A percentile compares a stretch with the other conserved stretches of the same genome.
Evolutionary conservation across 2,888 invertebrate species (phyloP).

Genomic region (Caenorhabditis afra): DNA sequence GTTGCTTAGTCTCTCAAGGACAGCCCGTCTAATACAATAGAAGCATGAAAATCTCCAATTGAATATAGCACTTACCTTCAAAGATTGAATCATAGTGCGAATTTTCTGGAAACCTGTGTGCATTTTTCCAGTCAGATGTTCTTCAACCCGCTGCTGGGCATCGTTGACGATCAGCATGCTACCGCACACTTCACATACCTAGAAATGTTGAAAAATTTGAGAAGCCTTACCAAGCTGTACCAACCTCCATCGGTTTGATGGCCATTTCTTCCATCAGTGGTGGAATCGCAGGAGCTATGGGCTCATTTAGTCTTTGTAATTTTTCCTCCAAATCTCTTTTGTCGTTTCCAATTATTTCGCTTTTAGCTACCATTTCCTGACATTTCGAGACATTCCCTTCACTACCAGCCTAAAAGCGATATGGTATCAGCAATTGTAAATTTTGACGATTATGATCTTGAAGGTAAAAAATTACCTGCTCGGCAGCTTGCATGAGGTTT

Average conservation of each 20-base stretch:
- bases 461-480: slow-evolving; percentile 38
- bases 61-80: slow-evolving; percentile 46
- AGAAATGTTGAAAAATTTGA: slow-evolving; percentile 1
- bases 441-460: too few species aligned
- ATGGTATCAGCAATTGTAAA: neutral
- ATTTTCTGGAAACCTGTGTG: slow-evolving; percentile 88
- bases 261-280: slow-evolving; percentile 44
- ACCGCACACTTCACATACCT: slow-evolving; percentile 96
- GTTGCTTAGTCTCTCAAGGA: neutral
- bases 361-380: slow-evolving; percentile 58
- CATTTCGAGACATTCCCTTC: slow-evolving; percentile 57
- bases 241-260: slow-evolving; percentile 69
- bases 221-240: too few species aligned
- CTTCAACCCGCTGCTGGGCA: slow-evolving; percentile 96
- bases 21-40: slow-evolving; percentile 46
- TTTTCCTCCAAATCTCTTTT: slow-evolving; percentile 39
- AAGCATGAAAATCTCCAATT: neutral
- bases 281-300: neutral
- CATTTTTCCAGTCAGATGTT: slow-evolving; percentile 98
- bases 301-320: slow-evolving; percentile 29
- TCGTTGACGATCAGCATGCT: slow-evolving; percentile 99
- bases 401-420: slow-evolving; percentile 55
- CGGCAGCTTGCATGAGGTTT: slow-evolving; percentile 47
- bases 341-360: slow-evolving; percentile 26
- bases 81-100: slow-evolving; percentile 59